phyloP scores from a whole-genome alignment of 2,113 vertebrate species.

The Sterrhoptilus dennistouni region DNA sequence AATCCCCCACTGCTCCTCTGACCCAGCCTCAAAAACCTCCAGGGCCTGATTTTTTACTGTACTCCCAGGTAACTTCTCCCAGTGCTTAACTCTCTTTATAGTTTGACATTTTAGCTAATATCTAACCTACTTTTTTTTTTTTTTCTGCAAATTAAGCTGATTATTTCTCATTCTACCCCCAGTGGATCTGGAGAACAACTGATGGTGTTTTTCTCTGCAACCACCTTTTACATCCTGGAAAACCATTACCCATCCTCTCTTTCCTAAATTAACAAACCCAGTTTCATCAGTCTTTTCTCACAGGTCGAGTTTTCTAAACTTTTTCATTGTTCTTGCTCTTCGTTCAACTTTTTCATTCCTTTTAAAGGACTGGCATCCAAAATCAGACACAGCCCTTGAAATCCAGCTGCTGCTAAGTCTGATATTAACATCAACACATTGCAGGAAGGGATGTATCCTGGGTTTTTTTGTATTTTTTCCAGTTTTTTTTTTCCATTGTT shows the following conservation, averaged over 20 bases:
- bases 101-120: slow-evolving; percentile 62
- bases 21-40: slow-evolving; percentile 32
- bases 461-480: background rate
- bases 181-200: slow-evolving; percentile 61
- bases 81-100: slow-evolving; percentile 60
- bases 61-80: slow-evolving; percentile 42
- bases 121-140: slow-evolving; percentile 60
- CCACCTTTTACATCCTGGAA: slow-evolving; percentile 58
- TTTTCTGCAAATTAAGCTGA: slow-evolving; percentile 63
- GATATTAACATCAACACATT: background rate
- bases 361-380: background rate
- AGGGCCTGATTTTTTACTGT: slow-evolving; percentile 8
- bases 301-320: slow-evolving; percentile 15
- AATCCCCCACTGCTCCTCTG: background rate
- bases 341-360: background rate
- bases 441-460: background rate
- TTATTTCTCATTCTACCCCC: slow-evolving; percentile 57
- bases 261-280: slow-evolving; percentile 58
- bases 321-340: background rate
- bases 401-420: background rate
- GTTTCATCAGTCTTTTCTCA: slow-evolving; percentile 27
- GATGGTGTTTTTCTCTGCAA: slow-evolving; percentile 56
- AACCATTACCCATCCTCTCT: background rate
- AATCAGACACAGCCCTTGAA: background rate
- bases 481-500: background rate